phyloP scores from a whole-genome alignment of 2,888 invertebrate genomes.

The Neoaliturus tenellus region DNA sequence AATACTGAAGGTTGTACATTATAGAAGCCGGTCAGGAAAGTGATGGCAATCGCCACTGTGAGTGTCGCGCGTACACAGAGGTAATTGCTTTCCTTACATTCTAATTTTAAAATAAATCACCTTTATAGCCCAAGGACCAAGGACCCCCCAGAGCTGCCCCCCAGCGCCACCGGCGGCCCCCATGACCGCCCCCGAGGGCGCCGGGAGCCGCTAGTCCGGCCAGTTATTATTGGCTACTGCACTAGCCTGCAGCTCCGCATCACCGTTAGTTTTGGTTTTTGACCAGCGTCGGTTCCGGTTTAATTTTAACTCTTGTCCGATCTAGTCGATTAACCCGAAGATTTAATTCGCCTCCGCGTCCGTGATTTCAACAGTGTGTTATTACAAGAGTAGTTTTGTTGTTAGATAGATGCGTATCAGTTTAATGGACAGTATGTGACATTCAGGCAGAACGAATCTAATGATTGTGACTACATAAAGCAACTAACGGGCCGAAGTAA shows the following conservation, averaged over 20 bases:
- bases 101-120: too few relatives aligned
- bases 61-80: too few relatives aligned
- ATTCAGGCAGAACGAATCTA: too few relatives aligned
- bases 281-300: not conserved
- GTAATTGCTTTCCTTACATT: too few relatives aligned
- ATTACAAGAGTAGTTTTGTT: not conserved
- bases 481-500: too few relatives aligned
- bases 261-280: conserved; percentile 10
- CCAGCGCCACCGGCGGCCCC: too few relatives aligned
- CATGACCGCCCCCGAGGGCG: not conserved
- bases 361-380: not conserved
- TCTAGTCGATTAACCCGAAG: not conserved
- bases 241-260: not conserved
- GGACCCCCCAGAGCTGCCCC: not conserved
- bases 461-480: too few relatives aligned
- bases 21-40: too few relatives aligned
- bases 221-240: conserved; percentile 29
- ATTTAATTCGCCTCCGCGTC: not conserved
- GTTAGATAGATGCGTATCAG: not conserved
- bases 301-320: not conserved
- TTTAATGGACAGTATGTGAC: not conserved
- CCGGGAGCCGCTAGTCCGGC: not conserved
- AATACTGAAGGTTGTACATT: too few relatives aligned
- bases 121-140: too few relatives aligned
- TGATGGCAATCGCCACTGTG: too few relatives aligned